Conservation (phyloP, 2,888 invertebrate species). For the Lasioglossum oenotherae region DNA sequence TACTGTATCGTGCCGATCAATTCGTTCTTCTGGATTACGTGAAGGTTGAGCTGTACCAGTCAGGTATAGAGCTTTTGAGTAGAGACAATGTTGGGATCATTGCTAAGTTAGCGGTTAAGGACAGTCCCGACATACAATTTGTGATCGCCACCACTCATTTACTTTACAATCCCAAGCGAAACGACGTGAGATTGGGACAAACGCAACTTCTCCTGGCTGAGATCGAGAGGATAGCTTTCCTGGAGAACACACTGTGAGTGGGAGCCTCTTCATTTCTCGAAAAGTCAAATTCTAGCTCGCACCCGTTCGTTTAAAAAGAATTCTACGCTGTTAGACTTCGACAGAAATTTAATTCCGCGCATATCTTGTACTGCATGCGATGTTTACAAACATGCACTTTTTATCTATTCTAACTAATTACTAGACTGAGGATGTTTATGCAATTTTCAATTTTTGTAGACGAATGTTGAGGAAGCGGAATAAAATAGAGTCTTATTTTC, state of each 20-base stretch:
- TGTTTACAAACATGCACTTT: too few relatives aligned
- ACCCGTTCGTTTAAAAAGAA: neutral
- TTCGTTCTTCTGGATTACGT: slow-evolving; percentile 89
- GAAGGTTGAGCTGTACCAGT: slow-evolving; percentile 89
- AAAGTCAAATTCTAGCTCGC: neutral
- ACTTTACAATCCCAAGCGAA: slow-evolving; percentile 94
- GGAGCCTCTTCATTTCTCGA: neutral
- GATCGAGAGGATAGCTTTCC: slow-evolving; percentile 91
- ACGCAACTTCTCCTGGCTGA: slow-evolving; percentile 93
- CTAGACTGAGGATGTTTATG: too few relatives aligned
- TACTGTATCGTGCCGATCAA: slow-evolving; percentile 90
- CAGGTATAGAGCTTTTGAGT: slow-evolving; percentile 88
- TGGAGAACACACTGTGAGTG: slow-evolving; percentile 78
- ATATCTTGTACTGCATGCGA: too few relatives aligned
- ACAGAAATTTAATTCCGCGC: too few relatives aligned
- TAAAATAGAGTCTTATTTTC: too few relatives aligned
- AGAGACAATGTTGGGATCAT: slow-evolving; percentile 95
- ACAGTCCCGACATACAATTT: slow-evolving; percentile 85
- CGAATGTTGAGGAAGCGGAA: too few relatives aligned
- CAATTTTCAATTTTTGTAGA: too few relatives aligned
- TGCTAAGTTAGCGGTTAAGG: slow-evolving; percentile 88
- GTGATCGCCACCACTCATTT: slow-evolving; percentile 97
- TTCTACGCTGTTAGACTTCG: neutral
- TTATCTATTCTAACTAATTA: too few relatives aligned
- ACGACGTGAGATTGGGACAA: slow-evolving; percentile 96